Evolutionary conservation across 2,888 invertebrate genomes (phyloP).

Genomic region (Lordiphosa fenestrarum): DNA sequence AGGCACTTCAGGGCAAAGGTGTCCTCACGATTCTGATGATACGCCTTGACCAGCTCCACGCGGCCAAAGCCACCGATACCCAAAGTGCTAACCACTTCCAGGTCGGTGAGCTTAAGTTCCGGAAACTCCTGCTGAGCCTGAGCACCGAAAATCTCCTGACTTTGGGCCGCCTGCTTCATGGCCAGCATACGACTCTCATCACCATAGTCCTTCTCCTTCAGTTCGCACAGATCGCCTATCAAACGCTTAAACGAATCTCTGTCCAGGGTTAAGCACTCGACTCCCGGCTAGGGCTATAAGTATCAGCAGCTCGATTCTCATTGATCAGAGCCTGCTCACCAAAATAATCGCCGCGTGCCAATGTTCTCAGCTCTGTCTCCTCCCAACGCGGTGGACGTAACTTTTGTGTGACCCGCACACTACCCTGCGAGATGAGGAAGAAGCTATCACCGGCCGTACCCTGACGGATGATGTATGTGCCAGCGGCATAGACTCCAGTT

Average conservation of each 20-base stretch:
- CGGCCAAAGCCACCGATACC: slow-evolving; percentile 97
- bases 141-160: slow-evolving; percentile 77
- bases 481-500: slow-evolving; percentile 91
- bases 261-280: slow-evolving; percentile 93
- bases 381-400: slow-evolving; percentile 81
- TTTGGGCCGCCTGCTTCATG: slow-evolving; percentile 79
- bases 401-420: slow-evolving; percentile 87
- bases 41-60: slow-evolving; percentile 88
- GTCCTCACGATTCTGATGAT: slow-evolving; percentile 80
- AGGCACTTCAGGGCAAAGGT: slow-evolving; percentile 93
- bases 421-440: slow-evolving; percentile 93
- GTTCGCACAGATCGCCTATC: slow-evolving; percentile 88
- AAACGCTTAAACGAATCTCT: slow-evolving; percentile 88
- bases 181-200: slow-evolving; percentile 82
- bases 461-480: slow-evolving; percentile 90
- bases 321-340: slow-evolving; percentile 93
- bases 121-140: slow-evolving; percentile 82
- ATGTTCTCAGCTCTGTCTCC: slow-evolving; percentile 86
- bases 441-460: slow-evolving; percentile 94
- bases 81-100: slow-evolving; percentile 91
- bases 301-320: slow-evolving; percentile 94
- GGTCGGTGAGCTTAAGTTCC: slow-evolving; percentile 87
- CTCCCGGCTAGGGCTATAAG: slow-evolving; percentile 92
- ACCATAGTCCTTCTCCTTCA: slow-evolving; percentile 88
- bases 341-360: slow-evolving; percentile 91